phyloP scores from a whole-genome alignment of 92 coral and sea anemone genomes.

The Porites rus region DNA sequence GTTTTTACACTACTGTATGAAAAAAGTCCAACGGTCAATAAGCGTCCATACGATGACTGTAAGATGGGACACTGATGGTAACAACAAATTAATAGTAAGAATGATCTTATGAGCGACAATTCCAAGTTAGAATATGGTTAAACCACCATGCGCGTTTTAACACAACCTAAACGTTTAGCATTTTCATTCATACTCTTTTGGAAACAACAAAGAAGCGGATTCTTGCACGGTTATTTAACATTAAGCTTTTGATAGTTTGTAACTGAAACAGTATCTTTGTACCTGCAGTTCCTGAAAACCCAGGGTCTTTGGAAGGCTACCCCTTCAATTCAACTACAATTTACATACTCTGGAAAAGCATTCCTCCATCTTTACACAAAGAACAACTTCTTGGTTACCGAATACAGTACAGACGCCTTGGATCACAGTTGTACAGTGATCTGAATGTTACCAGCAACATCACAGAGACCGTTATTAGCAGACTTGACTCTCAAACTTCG shows the following conservation, averaged over 20 bases:
- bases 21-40: no score
- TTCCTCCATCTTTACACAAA: slow-evolving; percentile 5
- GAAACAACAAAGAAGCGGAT: no score
- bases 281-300: not conserved
- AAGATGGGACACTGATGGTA: no score
- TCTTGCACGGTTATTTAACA: no score
- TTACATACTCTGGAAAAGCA: slow-evolving; percentile 10
- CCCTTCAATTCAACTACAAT: slow-evolving; percentile 8
- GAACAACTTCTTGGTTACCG: slow-evolving; percentile 1
- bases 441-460: not conserved
- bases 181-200: no score
- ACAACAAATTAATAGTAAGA: no score
- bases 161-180: no score
- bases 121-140: no score
- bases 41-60: no score
- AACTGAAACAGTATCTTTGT: not conserved
- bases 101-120: no score
- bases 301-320: not conserved
- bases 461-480: not conserved
- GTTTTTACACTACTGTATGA: no score
- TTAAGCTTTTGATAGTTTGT: not conserved
- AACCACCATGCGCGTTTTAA: no score
- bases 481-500: not conserved
- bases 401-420: not conserved
- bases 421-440: not conserved